Base-by-base conservation (phyloP, 2,113 vertebrate genomes). In the Phrynosoma platyrhinos region DNA sequence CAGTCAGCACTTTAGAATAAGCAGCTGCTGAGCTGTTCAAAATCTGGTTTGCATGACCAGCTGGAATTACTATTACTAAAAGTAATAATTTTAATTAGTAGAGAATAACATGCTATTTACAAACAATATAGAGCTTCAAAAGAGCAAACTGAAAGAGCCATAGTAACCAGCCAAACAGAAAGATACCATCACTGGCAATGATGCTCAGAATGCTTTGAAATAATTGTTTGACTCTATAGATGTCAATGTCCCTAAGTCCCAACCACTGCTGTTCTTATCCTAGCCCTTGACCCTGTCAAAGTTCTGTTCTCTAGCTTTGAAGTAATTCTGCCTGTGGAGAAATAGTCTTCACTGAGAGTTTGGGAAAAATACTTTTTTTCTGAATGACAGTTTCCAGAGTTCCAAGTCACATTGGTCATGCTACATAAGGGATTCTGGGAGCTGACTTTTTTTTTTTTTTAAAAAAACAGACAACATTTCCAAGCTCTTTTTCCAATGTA, bases 51-150 rank as follows among this genome's bases (percentile, higher is more conserved):
- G 84, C 90, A 90, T 89, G 66, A 92, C 91, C 68, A 91, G 47
- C 23, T 93, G 69, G 85, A 94, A 91, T 89, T 94, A 79, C 53
- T 92, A 90, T 91, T 78, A 89, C 80, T 66, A 18, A 91, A 47
- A n/a, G 87, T 91, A 92, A 87, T 84, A 88, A 80, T 2, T 93
- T 91, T 88, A 94, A 93, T 93, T 92, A 88, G 79, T 84, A 21
- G 90, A 93, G 91, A 92, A 88, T 42, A 91, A 66, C 0, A 1
- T 85, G 87, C 76, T 5, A 82, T 91, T 81, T 92, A 25, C 83
- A 92, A 92, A 84, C 12, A 79, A 91, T 93, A 83, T 88, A 86
- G 85, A 80, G 1, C 36, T 36, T 36, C 53, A 62, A 77, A 74
- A 87, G 90, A 86, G 36, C 12, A 32, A 27, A 79, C 36, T 76